phyloP scores from a whole-genome alignment of 2,888 invertebrate genomes.

The Carcina quercana region DNA sequence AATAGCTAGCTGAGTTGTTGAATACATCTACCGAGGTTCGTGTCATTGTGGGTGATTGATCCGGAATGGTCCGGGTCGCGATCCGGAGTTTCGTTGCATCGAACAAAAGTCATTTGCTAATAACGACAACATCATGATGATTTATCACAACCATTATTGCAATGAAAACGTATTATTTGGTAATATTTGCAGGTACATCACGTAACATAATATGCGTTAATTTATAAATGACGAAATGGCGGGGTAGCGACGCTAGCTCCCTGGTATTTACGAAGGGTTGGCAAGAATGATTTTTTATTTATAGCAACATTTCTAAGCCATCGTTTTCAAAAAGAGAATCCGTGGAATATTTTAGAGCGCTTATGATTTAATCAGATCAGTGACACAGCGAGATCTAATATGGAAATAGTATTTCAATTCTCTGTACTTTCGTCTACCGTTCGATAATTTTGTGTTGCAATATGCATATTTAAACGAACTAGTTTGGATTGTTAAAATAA shows the following conservation, averaged over 20 bases:
- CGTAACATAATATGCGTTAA: constrained; percentile 34
- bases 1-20: constrained; percentile 69
- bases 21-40: constrained; percentile 19
- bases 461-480: too few relatives aligned
- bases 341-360: too few relatives aligned
- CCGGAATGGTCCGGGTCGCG: constrained; percentile 5
- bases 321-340: too few relatives aligned
- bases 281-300: too few relatives aligned
- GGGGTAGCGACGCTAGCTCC: neutral
- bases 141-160: constrained; percentile 70
- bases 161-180: constrained; percentile 61
- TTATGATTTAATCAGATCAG: too few relatives aligned
- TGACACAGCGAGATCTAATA: too few relatives aligned
- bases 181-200: constrained; percentile 58
- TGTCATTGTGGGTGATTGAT: neutral
- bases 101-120: constrained; percentile 27
- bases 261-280: constrained; percentile 5
- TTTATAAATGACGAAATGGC: constrained; percentile 8
- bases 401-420: too few relatives aligned
- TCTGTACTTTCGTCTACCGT: too few relatives aligned
- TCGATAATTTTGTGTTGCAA: too few relatives aligned
- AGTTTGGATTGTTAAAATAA: too few relatives aligned
- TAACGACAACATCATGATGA: constrained; percentile 52
- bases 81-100: constrained; percentile 42
- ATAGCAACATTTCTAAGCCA: too few relatives aligned